Percentiles rank a stretch among this genome's conserved stretches.
These are phyloP conservation scores for Fabriciana adippe DNA, from an alignment of 2,888 invertebrate species.

Conservation along the genomic window DNA sequence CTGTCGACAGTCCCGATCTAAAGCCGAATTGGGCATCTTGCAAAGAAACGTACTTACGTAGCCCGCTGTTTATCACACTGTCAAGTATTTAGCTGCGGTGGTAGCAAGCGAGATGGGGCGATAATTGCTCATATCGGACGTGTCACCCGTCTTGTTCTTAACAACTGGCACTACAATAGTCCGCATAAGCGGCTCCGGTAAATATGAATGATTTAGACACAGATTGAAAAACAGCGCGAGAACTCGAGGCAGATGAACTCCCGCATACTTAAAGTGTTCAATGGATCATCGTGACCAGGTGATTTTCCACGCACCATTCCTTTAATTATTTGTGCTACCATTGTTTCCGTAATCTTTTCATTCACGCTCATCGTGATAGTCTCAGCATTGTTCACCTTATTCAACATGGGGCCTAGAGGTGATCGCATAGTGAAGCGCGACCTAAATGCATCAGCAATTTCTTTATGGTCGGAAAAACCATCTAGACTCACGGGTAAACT, in stretches of 20 bases:
- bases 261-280: neutral
- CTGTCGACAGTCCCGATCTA: neutral
- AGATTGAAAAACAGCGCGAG: neutral
- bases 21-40: conserved; percentile 2
- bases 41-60: neutral
- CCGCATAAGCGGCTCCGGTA: neutral
- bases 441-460: no score
- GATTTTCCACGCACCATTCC: neutral
- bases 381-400: no score
- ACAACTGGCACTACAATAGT: neutral
- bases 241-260: neutral
- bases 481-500: no score
- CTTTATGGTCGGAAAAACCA: no score
- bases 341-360: no score
- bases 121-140: neutral
- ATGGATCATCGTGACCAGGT: neutral
- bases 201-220: neutral
- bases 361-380: no score
- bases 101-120: neutral
- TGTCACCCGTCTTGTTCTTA: neutral
- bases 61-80: neutral
- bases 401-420: no score
- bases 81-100: neutral
- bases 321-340: no score
- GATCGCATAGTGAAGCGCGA: no score